phyloP scores from a whole-genome alignment of 2,797 vertebrate species.

The Hydrolagus colliei region DNA sequence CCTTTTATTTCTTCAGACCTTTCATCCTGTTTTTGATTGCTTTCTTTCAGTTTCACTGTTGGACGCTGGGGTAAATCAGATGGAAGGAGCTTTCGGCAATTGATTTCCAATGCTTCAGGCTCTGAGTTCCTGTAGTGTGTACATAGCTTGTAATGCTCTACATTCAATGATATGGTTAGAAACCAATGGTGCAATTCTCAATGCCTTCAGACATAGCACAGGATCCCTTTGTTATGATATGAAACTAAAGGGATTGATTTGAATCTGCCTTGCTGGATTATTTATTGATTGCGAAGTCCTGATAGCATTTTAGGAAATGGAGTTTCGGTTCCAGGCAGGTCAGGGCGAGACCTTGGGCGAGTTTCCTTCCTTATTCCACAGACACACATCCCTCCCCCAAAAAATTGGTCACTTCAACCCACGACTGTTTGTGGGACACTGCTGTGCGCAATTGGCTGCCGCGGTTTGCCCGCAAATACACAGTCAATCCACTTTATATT shows the following conservation, averaged over 20 bases:
- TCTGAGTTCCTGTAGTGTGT: not conserved
- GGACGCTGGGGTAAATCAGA: not conserved
- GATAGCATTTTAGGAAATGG: no score
- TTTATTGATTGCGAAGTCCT: no score
- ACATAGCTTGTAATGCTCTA: not conserved
- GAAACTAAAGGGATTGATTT: not conserved
- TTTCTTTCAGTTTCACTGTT: not conserved
- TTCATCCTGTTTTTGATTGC: not conserved
- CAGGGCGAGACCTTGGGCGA: no score
- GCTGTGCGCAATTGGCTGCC: no score
- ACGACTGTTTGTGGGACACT: no score
- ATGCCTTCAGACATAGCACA: not conserved
- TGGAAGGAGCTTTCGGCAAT: not conserved
- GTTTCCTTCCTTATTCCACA: no score
- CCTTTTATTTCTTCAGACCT: constrained; percentile 13
- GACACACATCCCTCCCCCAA: no score
- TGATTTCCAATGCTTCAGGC: not conserved
- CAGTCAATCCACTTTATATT: no score
- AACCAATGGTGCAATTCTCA: not conserved
- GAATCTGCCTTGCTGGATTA: constrained; percentile 8
- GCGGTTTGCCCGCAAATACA: no score
- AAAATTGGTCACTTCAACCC: no score
- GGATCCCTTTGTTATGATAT: not conserved
- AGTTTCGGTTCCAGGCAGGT: no score
- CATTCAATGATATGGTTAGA: not conserved